phyloP scores from a whole-genome alignment of 2,797 vertebrate genomes.

The Ataeniobius toweri region DNA sequence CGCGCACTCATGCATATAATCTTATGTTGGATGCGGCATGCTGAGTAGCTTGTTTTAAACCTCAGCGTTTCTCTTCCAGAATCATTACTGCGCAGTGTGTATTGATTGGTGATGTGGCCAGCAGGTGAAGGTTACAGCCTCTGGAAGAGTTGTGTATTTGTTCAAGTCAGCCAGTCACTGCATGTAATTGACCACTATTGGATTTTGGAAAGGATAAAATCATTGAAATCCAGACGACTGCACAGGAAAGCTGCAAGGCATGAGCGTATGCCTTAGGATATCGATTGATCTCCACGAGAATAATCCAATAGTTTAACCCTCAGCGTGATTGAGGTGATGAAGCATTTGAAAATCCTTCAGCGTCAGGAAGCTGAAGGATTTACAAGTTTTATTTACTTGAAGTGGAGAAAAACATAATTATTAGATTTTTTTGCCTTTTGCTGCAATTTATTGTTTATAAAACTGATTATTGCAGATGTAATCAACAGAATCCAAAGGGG shows the following conservation, averaged over 20 bases:
- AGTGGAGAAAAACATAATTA: neutral
- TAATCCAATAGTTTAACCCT: slow-evolving; percentile 12
- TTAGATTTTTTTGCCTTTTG: neutral
- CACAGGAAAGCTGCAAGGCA: slow-evolving; percentile 50
- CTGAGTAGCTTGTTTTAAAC: slow-evolving; percentile 3
- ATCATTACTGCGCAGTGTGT: neutral
- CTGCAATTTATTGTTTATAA: neutral
- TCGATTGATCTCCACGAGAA: slow-evolving; percentile 49
- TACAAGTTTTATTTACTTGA: slow-evolving; percentile 17
- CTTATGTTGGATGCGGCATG: neutral
- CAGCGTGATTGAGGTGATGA: neutral
- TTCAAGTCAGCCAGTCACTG: slow-evolving; percentile 11
- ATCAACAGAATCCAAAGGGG: neutral
- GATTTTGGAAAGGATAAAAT: slow-evolving; percentile 26
- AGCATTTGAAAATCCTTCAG: neutral
- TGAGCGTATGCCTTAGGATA: slow-evolving; percentile 30
- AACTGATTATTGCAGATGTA: neutral
- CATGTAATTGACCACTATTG: slow-evolving; percentile 34
- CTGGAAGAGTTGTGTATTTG: slow-evolving; percentile 9
- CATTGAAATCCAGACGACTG: slow-evolving; percentile 31
- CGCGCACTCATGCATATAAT: slow-evolving; percentile 19
- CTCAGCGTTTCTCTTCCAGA: slow-evolving; percentile 3
- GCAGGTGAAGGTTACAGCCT: slow-evolving; percentile 33
- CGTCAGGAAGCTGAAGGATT: slow-evolving; percentile 9
- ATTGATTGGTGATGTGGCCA: slow-evolving; percentile 22